phyloP scores from a whole-genome alignment of 2,797 vertebrate species.

The Argentina silus region DNA sequence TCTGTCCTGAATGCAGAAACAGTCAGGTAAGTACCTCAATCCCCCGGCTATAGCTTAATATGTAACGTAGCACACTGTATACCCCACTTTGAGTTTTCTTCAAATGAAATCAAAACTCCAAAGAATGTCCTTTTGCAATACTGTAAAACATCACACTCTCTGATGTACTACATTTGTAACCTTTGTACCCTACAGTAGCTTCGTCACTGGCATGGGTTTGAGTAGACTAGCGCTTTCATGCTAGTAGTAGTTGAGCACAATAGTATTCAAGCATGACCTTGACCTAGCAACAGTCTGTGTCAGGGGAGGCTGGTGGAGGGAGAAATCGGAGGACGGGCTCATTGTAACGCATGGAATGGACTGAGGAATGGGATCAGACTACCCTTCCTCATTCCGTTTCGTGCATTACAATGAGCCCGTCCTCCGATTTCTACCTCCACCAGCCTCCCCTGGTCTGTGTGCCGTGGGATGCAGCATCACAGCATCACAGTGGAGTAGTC shows the following conservation, averaged over 20 bases:
- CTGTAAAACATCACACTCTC: slow-evolving; percentile 58
- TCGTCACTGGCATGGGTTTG: slow-evolving; percentile 24
- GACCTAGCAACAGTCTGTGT: background rate
- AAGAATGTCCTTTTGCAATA: slow-evolving; percentile 11
- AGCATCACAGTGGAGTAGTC: background rate
- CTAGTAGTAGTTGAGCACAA: background rate
- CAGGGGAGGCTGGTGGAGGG: too few relatives aligned
- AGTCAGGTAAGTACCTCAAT: slow-evolving; percentile 23
- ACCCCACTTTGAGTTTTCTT: background rate
- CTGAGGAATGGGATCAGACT: too few relatives aligned
- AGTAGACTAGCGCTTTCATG: slow-evolving; percentile 17
- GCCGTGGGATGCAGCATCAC: too few relatives aligned
- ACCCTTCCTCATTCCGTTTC: too few relatives aligned
- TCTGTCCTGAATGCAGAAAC: slow-evolving; percentile 46
- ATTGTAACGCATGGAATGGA: too few relatives aligned
- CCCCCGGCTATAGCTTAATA: too few relatives aligned
- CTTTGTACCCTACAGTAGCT: slow-evolving; percentile 8
- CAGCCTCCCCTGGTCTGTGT: too few relatives aligned
- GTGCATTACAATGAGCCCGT: too few relatives aligned
- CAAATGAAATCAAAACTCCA: background rate
- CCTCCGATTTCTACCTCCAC: too few relatives aligned
- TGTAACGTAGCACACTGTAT: too few relatives aligned
- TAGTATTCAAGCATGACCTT: slow-evolving; percentile 31
- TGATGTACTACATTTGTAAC: slow-evolving; percentile 59
- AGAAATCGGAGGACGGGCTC: too few relatives aligned